phyloP scores from a whole-genome alignment of 2,113 vertebrate genomes.

The Thunnus thynnus region DNA sequence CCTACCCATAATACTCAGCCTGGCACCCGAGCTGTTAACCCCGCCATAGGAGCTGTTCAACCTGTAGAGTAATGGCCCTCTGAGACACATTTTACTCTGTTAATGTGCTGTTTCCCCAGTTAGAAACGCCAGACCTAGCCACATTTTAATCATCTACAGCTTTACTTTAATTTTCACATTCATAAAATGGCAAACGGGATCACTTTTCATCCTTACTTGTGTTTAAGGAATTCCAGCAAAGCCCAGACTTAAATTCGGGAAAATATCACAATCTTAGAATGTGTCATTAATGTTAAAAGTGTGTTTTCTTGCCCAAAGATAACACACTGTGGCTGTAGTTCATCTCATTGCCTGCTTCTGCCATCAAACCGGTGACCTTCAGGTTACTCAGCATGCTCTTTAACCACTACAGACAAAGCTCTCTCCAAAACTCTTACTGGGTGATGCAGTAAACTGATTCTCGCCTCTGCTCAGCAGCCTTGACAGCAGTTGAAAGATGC shows the following conservation, averaged over 20 bases:
- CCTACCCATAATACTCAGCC: conserved; percentile 55
- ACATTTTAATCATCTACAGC: not conserved
- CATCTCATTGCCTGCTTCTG: not conserved
- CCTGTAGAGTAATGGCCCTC: conserved; percentile 31
- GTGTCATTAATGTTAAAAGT: accelerated
- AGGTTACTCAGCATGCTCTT: not conserved
- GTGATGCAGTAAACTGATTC: conserved; percentile 16
- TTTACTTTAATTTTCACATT: conserved; percentile 23
- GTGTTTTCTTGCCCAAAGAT: not conserved
- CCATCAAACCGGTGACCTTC: conserved; percentile 1
- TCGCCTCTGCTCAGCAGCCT: conserved; percentile 10
- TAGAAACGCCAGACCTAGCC: not conserved
- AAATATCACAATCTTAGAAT: not conserved
- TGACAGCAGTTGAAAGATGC: conserved; percentile 44
- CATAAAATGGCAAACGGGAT: conserved; percentile 3
- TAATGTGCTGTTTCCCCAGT: conserved; percentile 18
- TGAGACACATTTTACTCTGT: conserved; percentile 37
- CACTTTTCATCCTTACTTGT: not conserved
- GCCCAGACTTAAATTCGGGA: not conserved
- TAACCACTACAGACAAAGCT: not conserved
- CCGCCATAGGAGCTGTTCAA: conserved; percentile 45
- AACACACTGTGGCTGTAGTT: accelerated
- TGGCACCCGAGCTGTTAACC: conserved; percentile 60
- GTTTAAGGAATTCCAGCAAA: not conserved
- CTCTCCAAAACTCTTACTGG: not conserved